Percentiles rank a stretch among this genome's conserved stretches.
phyloP scores from a whole-genome alignment of 1,140 invertebrate species.

The Oppia nitens region DNA sequence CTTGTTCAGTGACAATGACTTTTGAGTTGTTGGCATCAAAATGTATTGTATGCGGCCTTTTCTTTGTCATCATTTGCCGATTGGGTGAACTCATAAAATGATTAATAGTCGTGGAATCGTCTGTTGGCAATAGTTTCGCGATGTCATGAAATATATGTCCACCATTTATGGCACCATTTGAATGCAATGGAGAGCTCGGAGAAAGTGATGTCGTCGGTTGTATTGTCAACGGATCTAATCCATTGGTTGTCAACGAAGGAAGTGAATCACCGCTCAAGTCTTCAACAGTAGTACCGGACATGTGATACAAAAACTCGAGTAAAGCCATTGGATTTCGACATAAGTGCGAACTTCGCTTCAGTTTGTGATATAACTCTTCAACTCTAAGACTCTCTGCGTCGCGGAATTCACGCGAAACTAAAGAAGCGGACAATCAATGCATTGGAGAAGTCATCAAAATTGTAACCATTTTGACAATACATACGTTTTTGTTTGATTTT shows the following conservation, averaged over 20 bases:
- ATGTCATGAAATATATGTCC: not conserved
- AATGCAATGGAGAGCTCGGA: not conserved
- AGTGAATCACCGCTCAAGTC: not conserved
- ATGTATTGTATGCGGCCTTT: constrained; percentile 9
- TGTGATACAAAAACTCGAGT: constrained; percentile 6
- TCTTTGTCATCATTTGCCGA: not conserved
- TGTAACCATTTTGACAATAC: not conserved
- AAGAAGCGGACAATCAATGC: not conserved
- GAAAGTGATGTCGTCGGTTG: not conserved
- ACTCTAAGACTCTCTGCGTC: not conserved
- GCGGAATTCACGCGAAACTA: constrained; percentile 6
- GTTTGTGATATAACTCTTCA: constrained; percentile 14
- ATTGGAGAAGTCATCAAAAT: constrained; percentile 1
- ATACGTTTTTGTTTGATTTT: constrained; percentile 12
- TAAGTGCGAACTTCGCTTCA: not conserved
- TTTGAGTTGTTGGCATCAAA: constrained; percentile 5
- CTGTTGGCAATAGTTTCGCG: not conserved
- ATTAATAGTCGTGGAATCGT: not conserved
- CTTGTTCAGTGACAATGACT: not conserved
- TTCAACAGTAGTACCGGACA: not conserved
- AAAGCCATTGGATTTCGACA: constrained; percentile 1
- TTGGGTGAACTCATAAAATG: not conserved
- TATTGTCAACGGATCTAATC: not conserved
- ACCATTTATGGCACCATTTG: not conserved
- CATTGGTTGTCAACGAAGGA: not conserved